These are phyloP conservation scores for Hyla sarda DNA, from an alignment of 2,113 vertebrate genomes.

Conservation along the genomic window DNA sequence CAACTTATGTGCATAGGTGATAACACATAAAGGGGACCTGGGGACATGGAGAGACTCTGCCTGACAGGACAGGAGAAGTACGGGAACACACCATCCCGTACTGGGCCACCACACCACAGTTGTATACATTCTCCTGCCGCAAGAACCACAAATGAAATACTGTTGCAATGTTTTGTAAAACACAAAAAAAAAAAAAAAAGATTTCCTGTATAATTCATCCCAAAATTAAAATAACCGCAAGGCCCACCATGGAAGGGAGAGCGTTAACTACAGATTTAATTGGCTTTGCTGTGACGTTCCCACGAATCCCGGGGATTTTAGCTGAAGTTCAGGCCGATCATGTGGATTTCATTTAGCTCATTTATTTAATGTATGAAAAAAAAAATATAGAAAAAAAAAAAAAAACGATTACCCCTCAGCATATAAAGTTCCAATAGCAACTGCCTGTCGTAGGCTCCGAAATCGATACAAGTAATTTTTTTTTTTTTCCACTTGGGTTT, in stretches of 20 bases:
- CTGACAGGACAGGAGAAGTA: no score
- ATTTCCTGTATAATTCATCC: constrained; percentile 22
- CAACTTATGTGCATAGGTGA: no score
- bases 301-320: constrained; percentile 59
- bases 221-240: constrained; percentile 62
- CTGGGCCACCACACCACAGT: no score
- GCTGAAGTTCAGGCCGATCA: not conserved
- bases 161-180: not conserved
- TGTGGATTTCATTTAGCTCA: constrained; percentile 61
- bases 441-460: not conserved
- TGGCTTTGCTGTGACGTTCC: constrained; percentile 22
- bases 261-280: constrained; percentile 46
- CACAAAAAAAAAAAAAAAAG: not conserved
- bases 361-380: constrained; percentile 62
- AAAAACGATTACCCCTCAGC: not conserved
- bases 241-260: constrained; percentile 52
- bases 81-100: no score
- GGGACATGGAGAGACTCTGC: no score
- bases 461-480: not conserved
- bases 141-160: not conserved
- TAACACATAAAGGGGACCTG: no score
- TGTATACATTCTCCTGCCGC: no score
- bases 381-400: no score
- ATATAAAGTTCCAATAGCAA: constrained; percentile 23
- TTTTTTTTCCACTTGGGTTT: constrained; percentile 61